Evolutionary conservation across 1,140 invertebrate genomes (phyloP), one percentile per base, ranked within the genome.

Genomic region (Adoxophyes honmai): DNA sequence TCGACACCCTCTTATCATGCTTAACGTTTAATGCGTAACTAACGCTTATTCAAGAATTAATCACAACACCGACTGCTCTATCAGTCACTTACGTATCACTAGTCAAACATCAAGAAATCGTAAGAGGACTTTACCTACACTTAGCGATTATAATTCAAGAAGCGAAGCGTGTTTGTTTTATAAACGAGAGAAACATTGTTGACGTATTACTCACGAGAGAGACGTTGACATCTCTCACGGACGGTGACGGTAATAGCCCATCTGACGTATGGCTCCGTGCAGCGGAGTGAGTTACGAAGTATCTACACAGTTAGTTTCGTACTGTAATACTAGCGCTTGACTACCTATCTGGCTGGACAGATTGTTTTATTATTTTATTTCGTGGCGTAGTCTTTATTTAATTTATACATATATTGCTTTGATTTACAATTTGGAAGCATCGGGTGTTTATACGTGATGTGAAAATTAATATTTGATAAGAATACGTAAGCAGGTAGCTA

Each of bases 21-120:
- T 68, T 56, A 62, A 18, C 51, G 35, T 55, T 64, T 65, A 66
- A 64, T 57, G 61, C 60, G 63, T 62, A 66, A 64, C 61, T 62
- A 68, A 66, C 60, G 18, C 15, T 4, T 1, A 3, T 6, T 48
- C 16, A 48, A 48, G 42, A 48, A 48, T 48, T 28, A 28, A 28
- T 28, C 21, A 28, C 21, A 28, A 28, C 6, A 28, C 21, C 6
- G 21, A 28, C 21, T 28, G 2, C 21, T 28, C 21, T 28, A 28
- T 28, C 21, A 28, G 21, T 28, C 21, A 28, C 21, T 28, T 28
- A 28, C 21, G 21, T 28, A 28, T 6, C 21, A 6, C 21, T 28
- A 28, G 6, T 28, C 21, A 28, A 28, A 28, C 21, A 28, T 28
- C 21, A 28, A 28, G 21, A 28, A 28, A 28, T 6, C 21, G 21